A percentile compares a stretch with the other conserved stretches of the same genome.
These are phyloP conservation scores for Melolontha melolontha DNA, from an alignment of 2,888 invertebrate species.

Conservation along the genomic window DNA sequence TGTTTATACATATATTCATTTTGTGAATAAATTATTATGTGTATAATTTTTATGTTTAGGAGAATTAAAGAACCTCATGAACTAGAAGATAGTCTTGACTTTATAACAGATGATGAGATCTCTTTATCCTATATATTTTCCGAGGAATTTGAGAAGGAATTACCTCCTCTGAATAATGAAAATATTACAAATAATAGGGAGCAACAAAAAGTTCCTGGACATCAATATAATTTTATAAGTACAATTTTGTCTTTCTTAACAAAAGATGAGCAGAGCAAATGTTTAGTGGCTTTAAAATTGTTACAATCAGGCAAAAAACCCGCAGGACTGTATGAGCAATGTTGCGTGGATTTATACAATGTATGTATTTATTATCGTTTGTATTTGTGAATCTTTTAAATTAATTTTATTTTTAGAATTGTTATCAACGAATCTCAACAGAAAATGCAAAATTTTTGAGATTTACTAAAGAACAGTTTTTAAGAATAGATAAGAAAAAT, in stretches of 20 bases:
- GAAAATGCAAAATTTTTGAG: slow-evolving; percentile 45
- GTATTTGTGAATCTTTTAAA: neutral
- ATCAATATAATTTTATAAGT: slow-evolving; percentile 23
- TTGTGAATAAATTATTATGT: too few species aligned
- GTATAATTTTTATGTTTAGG: slow-evolving; percentile 27
- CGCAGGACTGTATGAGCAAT: slow-evolving; percentile 20
- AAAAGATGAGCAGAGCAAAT: slow-evolving; percentile 31
- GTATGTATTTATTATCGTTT: slow-evolving; percentile 33
- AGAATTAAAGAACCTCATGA: slow-evolving; percentile 38
- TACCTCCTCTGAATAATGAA: neutral
- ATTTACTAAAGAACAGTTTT: slow-evolving; percentile 37
- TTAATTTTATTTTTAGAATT: slow-evolving; percentile 39
- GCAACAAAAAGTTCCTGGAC: slow-evolving; percentile 9
- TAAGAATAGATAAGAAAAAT: slow-evolving; percentile 8
- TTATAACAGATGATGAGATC: slow-evolving; percentile 41
- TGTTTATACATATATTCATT: too few species aligned
- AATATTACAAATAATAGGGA: neutral
- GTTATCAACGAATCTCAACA: slow-evolving; percentile 20
- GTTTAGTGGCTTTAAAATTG: slow-evolving; percentile 39
- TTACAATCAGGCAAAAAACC: slow-evolving; percentile 38
- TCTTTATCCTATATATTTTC: slow-evolving; percentile 35
- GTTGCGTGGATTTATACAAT: slow-evolving; percentile 39
- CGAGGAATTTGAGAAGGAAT: slow-evolving; percentile 1
- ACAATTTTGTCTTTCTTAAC: slow-evolving; percentile 29
- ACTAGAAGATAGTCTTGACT: slow-evolving; percentile 31